Conservation (phyloP, 1,140 invertebrate genomes). For the Lepidurus couesii region DNA sequence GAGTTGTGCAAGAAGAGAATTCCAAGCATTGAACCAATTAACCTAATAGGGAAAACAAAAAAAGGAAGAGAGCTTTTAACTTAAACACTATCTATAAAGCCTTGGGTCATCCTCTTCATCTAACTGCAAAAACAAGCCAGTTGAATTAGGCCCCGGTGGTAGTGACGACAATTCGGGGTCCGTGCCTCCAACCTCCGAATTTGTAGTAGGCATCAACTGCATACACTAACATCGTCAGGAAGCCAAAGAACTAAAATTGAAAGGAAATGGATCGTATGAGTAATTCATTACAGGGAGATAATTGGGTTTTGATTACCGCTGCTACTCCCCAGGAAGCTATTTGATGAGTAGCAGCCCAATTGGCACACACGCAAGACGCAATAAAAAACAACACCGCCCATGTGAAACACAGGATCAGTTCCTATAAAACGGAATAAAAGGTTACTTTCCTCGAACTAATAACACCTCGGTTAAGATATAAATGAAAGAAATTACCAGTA, state of each 20-base stretch:
- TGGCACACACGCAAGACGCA: conserved; percentile 3
- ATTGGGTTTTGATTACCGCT: conserved; percentile 23
- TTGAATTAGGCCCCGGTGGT: not conserved
- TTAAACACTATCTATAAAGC: not conserved
- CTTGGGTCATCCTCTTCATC: too few relatives aligned
- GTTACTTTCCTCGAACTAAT: not conserved
- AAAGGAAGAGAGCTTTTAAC: not conserved
- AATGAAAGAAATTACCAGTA: not conserved
- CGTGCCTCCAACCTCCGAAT: conserved; percentile 17
- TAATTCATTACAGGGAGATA: not conserved
- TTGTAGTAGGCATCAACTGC: not conserved
- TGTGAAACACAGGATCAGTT: not conserved
- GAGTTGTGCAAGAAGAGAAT: not conserved
- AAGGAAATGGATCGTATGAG: not conserved
- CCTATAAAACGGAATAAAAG: not conserved
- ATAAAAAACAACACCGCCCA: conserved; percentile 23
- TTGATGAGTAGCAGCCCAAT: not conserved
- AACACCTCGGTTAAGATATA: too few relatives aligned
- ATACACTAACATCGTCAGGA: conserved; percentile 23
- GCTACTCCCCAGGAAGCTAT: conserved; percentile 6
- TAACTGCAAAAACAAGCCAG: not conserved
- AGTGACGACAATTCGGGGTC: not conserved
- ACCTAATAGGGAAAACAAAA: not conserved
- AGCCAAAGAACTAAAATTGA: conserved; percentile 28
- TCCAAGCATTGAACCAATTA: not conserved